Conservation (phyloP, 1,140 invertebrate species). For the Drosophila malerkotliana region DNA sequence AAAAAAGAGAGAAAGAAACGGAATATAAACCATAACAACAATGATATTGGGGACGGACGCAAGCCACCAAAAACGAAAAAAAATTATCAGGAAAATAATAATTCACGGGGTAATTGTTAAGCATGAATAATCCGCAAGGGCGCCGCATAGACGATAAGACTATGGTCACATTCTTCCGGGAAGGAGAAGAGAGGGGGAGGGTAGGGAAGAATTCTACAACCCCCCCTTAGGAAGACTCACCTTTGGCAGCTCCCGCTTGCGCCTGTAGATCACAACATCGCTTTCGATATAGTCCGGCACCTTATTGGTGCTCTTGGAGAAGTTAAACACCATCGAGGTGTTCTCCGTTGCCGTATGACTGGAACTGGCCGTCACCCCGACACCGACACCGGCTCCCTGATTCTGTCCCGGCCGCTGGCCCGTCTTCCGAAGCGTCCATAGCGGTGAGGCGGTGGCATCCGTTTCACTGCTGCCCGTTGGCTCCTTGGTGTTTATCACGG, state of each 20-base stretch:
- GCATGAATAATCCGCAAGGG: slow-evolving; percentile 74
- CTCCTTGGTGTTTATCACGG: slow-evolving; percentile 78
- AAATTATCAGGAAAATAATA: slow-evolving; percentile 60
- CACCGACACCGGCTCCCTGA: slow-evolving; percentile 42
- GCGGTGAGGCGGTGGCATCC: slow-evolving; percentile 67
- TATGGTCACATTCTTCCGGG: slow-evolving; percentile 9
- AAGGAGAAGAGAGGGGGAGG: not conserved
- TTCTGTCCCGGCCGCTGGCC: slow-evolving; percentile 24
- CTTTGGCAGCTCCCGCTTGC: slow-evolving; percentile 88
- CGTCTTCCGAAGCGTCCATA: slow-evolving; percentile 71
- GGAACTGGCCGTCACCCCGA: slow-evolving; percentile 39
- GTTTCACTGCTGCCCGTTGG: slow-evolving; percentile 75
- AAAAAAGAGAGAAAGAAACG: slow-evolving; percentile 42
- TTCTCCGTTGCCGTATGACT: slow-evolving; percentile 63
- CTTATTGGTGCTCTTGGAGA: slow-evolving; percentile 90
- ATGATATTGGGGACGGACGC: slow-evolving; percentile 10
- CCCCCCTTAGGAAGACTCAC: slow-evolving; percentile 84
- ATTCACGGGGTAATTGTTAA: slow-evolving; percentile 59
- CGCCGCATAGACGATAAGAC: slow-evolving; percentile 13
- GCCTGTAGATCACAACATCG: slow-evolving; percentile 90
- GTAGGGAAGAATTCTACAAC: not conserved
- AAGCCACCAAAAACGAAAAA: slow-evolving; percentile 15
- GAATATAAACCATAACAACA: slow-evolving; percentile 46
- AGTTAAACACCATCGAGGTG: slow-evolving; percentile 94
- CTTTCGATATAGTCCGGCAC: slow-evolving; percentile 96